Evolutionary conservation across 2,797 vertebrate species (phyloP).

Genomic region (Phrynocephalus guinanensis): DNA sequence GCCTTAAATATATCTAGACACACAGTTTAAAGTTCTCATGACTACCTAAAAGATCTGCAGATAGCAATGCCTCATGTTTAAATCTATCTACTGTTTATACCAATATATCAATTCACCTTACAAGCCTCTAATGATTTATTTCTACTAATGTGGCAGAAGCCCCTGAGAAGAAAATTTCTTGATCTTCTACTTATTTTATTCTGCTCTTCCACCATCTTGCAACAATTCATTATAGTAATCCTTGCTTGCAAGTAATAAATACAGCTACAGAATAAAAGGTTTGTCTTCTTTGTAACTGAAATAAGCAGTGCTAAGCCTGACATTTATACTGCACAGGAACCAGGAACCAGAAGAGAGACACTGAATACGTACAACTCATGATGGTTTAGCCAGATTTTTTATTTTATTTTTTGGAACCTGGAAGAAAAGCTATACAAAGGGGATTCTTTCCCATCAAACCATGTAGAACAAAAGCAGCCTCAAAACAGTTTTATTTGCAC

Average conservation of each 20-base stretch:
- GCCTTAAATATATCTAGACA: constrained; percentile 73
- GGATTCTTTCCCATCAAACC: constrained; percentile 7
- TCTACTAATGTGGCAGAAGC: constrained; percentile 48
- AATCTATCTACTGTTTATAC: constrained; percentile 66
- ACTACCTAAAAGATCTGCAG: constrained; percentile 70
- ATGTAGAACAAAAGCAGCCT: background rate
- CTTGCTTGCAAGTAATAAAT: constrained; percentile 29
- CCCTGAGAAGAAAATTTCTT: constrained; percentile 36
- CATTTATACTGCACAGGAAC: constrained; percentile 37
- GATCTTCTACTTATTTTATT: constrained; percentile 39
- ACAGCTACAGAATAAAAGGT: constrained; percentile 1
- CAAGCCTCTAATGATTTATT: constrained; percentile 62
- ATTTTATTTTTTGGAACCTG: background rate
- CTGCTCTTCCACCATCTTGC: constrained; percentile 29
- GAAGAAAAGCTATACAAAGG: constrained; percentile 14
- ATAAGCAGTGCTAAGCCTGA: constrained; percentile 29
- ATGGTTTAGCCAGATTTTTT: constrained; percentile 23
- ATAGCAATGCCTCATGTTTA: constrained; percentile 66
- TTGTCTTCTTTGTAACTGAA: constrained; percentile 29
- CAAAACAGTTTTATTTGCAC: background rate
- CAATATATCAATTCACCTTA: constrained; percentile 52
- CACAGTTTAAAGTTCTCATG: constrained; percentile 73
- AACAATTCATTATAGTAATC: constrained; percentile 40
- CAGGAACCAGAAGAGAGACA: constrained; percentile 6
- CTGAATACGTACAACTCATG: constrained; percentile 10